Evolutionary conservation across 1,140 invertebrate genomes (phyloP).

Genomic region (Hypsibius dujardini): DNA sequence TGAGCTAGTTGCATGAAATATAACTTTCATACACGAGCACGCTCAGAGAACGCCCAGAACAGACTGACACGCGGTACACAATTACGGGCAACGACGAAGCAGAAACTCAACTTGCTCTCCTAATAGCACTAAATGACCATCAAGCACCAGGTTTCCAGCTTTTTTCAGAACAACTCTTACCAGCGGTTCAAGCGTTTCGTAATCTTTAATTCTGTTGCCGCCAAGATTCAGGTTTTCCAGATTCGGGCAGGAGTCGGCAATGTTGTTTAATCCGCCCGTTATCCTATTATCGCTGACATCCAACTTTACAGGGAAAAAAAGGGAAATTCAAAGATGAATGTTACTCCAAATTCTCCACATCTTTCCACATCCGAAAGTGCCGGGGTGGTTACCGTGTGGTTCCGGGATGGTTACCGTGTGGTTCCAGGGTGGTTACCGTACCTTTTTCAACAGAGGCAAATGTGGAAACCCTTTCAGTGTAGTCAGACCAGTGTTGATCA

Average conservation of each 20-base stretch:
- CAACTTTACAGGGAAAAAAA: too few relatives aligned
- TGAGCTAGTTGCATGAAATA: too few relatives aligned
- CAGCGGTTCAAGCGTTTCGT: background rate
- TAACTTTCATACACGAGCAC: too few relatives aligned
- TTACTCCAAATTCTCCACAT: conserved; percentile 6
- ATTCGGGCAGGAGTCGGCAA: conserved; percentile 35
- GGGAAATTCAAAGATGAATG: too few relatives aligned
- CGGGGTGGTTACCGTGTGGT: conserved; percentile 20
- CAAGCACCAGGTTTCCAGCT: too few relatives aligned
- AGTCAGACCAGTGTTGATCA: conserved; percentile 87
- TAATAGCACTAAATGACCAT: background rate
- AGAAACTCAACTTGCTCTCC: background rate
- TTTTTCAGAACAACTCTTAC: background rate
- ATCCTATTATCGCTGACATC: background rate
- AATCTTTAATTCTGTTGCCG: background rate
- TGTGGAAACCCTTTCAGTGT: conserved; percentile 83
- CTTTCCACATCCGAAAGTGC: conserved; percentile 19
- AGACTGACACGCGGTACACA: too few relatives aligned
- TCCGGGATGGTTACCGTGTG: background rate
- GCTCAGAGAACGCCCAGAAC: background rate
- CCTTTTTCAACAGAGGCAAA: conserved; percentile 70
- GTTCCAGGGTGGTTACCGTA: too few relatives aligned
- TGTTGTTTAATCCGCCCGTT: background rate
- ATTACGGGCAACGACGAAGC: conserved; percentile 10
- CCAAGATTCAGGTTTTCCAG: conserved; percentile 30